phyloP scores from a whole-genome alignment of 2,797 vertebrate genomes.

The Phataginus tricuspis region DNA sequence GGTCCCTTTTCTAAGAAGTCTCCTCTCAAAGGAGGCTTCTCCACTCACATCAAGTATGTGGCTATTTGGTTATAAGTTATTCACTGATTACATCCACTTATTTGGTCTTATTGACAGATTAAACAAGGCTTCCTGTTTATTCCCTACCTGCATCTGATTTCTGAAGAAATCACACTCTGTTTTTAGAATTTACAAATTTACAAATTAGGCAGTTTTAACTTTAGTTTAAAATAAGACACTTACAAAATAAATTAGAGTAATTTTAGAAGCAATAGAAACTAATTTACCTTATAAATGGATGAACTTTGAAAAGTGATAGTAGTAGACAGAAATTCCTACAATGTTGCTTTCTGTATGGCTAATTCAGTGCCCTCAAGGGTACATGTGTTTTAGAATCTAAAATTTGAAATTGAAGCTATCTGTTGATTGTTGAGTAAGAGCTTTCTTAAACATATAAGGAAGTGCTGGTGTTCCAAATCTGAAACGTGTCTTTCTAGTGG shows the following conservation, averaged over 20 bases:
- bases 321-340: background rate
- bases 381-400: constrained; percentile 12
- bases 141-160: background rate
- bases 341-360: background rate
- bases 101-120: background rate
- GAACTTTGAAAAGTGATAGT: constrained; percentile 8
- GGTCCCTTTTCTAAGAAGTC: background rate
- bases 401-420: constrained; percentile 23
- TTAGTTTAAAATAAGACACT: background rate
- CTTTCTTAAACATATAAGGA: background rate
- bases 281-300: constrained; percentile 13
- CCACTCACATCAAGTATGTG: background rate
- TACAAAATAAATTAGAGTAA: background rate
- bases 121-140: constrained; percentile 25
- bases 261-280: constrained; percentile 21
- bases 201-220: background rate
- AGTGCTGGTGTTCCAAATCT: background rate
- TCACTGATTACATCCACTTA: background rate
- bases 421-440: constrained; percentile 1
- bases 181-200: constrained; percentile 39
- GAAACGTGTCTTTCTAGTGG: background rate
- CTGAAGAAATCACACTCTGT: background rate
- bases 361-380: background rate
- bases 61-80: background rate
- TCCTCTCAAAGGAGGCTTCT: background rate